Evolutionary conservation across 1,140 invertebrate species (phyloP).

Genomic region (Rhagoletis pomonella): DNA sequence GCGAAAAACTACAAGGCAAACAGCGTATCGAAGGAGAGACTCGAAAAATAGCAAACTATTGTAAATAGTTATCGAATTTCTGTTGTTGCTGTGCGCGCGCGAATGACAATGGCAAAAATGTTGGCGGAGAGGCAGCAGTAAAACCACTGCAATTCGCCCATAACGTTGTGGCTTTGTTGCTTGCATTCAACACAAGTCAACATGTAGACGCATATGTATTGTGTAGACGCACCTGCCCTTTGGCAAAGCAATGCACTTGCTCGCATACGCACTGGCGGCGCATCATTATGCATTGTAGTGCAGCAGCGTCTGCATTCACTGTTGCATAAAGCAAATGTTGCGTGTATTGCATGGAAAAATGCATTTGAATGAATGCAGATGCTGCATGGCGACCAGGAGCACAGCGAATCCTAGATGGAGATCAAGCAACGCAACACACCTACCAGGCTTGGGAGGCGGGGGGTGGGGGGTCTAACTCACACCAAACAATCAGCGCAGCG

Average conservation of each 20-base stretch:
- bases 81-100: background rate
- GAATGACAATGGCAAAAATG: background rate
- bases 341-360: background rate
- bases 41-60: background rate
- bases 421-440: background rate
- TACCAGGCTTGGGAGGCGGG: background rate
- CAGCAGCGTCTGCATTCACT: background rate
- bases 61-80: too few relatives aligned
- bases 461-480: background rate
- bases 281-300: background rate
- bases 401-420: background rate
- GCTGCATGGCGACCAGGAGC: conserved; percentile 40
- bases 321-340: conserved; percentile 49
- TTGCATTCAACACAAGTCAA: background rate
- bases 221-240: background rate
- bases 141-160: background rate
- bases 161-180: background rate
- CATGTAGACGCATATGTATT: background rate
- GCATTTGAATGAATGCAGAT: conserved; percentile 41
- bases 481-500: background rate
- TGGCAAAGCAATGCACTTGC: background rate
- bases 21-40: background rate
- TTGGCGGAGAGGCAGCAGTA: background rate
- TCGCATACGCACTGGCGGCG: background rate
- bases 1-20: conserved; percentile 42